Evolutionary conservation across 1,140 invertebrate species (phyloP).

Genomic region (Papilio helenus): DNA sequence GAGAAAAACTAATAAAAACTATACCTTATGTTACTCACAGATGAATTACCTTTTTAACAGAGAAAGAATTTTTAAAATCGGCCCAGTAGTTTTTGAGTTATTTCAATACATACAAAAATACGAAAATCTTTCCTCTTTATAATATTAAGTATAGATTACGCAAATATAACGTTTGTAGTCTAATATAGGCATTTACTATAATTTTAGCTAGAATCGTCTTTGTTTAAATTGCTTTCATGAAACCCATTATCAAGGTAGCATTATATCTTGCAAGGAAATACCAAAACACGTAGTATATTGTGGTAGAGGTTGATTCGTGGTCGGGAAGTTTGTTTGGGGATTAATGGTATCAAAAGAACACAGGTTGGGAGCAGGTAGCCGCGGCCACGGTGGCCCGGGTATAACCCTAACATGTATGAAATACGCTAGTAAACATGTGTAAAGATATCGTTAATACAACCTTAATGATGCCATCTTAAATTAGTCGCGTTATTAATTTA

Average conservation of each 20-base stretch:
- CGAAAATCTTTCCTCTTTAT: no score
- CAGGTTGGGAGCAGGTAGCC: slow-evolving; percentile 74
- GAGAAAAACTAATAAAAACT: no score
- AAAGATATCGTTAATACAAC: neutral
- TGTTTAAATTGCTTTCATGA: neutral
- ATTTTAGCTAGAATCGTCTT: neutral
- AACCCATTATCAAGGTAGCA: neutral
- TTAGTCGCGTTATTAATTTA: neutral
- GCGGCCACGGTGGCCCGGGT: slow-evolving; percentile 40
- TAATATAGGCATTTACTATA: neutral
- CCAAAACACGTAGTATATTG: slow-evolving; percentile 42
- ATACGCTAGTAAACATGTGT: neutral
- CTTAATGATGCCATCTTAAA: neutral
- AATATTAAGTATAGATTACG: no score
- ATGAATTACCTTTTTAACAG: no score
- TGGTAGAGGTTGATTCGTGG: slow-evolving; percentile 66
- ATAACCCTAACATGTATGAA: slow-evolving; percentile 9
- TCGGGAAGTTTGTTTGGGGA: slow-evolving; percentile 60
- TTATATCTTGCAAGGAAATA: slow-evolving; percentile 36
- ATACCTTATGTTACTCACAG: no score
- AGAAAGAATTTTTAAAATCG: no score
- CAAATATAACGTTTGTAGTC: no score
- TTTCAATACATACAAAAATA: no score
- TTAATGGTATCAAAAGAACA: slow-evolving; percentile 60
- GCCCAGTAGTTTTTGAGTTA: no score